A percentile compares a stretch with the other conserved stretches of the same genome.
Conservation (phyloP, 2,888 invertebrate species). For the Sesamia inferens region DNA sequence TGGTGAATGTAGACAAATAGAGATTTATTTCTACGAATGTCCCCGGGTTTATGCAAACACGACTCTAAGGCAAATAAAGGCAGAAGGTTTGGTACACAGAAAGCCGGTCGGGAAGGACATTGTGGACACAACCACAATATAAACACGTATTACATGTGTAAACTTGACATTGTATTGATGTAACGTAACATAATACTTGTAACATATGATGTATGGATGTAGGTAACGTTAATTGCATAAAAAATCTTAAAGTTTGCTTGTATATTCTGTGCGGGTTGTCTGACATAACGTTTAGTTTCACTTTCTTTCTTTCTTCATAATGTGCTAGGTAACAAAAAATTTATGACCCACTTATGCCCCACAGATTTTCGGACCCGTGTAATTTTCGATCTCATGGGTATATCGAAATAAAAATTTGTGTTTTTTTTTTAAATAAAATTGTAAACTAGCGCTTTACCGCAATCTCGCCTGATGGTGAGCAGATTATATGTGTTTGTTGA, state of each 20-base stretch:
- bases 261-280: constrained; percentile 1
- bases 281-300: constrained; percentile 31
- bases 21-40: constrained; percentile 82
- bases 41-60: constrained; percentile 82
- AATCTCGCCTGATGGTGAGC: no score
- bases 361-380: no score
- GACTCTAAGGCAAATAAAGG: constrained; percentile 75
- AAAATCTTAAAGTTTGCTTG: constrained; percentile 34
- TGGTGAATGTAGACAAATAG: constrained; percentile 84
- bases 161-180: constrained; percentile 74
- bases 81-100: constrained; percentile 75
- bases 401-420: no score
- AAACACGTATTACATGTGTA: constrained; percentile 72
- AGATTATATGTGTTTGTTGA: no score
- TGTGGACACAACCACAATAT: constrained; percentile 73
- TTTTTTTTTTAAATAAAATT: no score
- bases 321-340: constrained; percentile 11
- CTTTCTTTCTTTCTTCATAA: constrained; percentile 15
- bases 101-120: constrained; percentile 72
- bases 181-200: constrained; percentile 58
- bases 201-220: not conserved
- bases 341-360: not conserved
- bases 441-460: no score
- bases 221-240: constrained; percentile 23
- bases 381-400: no score